phyloP scores from a whole-genome alignment of 2,113 vertebrate genomes.

The Hemiprocne comata region DNA sequence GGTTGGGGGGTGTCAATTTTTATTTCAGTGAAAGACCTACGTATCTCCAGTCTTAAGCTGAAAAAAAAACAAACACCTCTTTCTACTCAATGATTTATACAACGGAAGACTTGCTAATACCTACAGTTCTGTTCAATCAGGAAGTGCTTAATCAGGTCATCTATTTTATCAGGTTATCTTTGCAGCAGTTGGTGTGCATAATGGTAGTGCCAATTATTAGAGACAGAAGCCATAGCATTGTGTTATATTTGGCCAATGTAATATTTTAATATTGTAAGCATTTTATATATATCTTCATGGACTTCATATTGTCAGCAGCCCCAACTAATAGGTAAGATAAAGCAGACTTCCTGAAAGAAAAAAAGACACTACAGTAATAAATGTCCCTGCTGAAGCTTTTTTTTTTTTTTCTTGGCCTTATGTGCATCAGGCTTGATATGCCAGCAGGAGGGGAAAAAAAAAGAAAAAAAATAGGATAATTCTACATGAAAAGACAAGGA shows the following conservation, averaged over 20 bases:
- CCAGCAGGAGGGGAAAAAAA: not conserved
- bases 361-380: not conserved
- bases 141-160: conserved; percentile 4
- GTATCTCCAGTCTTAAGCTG: not conserved
- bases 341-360: not conserved
- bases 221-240: not conserved
- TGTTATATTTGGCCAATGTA: not conserved
- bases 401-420: not conserved
- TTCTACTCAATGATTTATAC: not conserved
- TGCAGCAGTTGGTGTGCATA: not conserved
- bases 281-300: not conserved
- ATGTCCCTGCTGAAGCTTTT: not conserved
- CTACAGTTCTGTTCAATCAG: not conserved
- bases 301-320: not conserved
- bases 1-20: not conserved
- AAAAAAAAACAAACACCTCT: not conserved
- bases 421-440: not conserved
- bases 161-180: not conserved
- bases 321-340: not conserved
- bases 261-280: not conserved
- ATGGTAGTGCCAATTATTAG: not conserved
- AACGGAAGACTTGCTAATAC: not conserved
- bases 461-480: not conserved
- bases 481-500: not conserved
- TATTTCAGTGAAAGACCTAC: not conserved